Evolutionary conservation across 2,113 vertebrate genomes (phyloP).

Genomic region (Probosciger aterrimus): DNA sequence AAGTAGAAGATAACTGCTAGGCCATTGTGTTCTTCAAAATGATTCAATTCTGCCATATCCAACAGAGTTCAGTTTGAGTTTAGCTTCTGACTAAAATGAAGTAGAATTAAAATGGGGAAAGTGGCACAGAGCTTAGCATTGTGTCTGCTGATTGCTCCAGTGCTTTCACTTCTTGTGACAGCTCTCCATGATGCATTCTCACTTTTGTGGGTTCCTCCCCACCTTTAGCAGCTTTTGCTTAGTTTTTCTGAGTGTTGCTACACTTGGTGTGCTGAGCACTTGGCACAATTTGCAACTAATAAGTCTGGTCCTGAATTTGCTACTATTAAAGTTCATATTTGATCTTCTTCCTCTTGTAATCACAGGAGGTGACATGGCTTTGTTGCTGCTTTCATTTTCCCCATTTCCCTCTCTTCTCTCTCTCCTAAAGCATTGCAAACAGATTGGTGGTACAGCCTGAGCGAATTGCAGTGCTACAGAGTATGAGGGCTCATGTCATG

Average conservation of each 20-base stretch:
- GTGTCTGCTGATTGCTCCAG: constrained; percentile 55
- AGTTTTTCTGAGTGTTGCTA: constrained; percentile 17
- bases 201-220: constrained; percentile 14
- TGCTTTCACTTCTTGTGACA: constrained; percentile 64
- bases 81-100: constrained; percentile 54
- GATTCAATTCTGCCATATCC: constrained; percentile 39
- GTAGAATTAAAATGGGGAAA: constrained; percentile 41
- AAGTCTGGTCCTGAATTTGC: neutral
- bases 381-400: neutral
- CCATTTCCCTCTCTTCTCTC: neutral
- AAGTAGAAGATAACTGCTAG: constrained; percentile 41
- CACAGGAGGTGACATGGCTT: neutral
- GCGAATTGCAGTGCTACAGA: neutral
- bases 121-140: constrained; percentile 36
- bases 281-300: constrained; percentile 9
- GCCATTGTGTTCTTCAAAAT: constrained; percentile 34
- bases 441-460: neutral
- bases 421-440: neutral
- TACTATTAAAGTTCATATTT: constrained; percentile 3
- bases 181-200: constrained; percentile 54
- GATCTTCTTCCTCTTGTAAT: neutral
- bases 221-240: constrained; percentile 32
- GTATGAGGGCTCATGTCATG: neutral
- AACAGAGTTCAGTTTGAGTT: constrained; percentile 35
- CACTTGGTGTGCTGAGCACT: neutral